Conservation (phyloP, 2,797 vertebrate genomes). For the Lutjanus campechanus region DNA sequence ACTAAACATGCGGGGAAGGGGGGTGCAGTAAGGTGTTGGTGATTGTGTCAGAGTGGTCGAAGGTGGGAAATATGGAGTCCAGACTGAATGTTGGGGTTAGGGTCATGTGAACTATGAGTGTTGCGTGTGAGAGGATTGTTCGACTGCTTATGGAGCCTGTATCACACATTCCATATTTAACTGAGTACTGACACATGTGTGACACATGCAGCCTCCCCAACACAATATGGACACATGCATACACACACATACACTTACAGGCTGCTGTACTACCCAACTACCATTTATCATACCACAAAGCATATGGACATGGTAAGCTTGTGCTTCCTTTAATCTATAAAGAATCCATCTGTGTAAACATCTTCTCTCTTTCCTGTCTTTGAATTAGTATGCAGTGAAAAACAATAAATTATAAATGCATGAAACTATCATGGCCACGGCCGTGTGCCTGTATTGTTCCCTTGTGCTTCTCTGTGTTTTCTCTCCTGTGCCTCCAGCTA, state of each 20-base stretch:
- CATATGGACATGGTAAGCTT: conserved; percentile 7
- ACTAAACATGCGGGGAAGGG: conserved; percentile 8
- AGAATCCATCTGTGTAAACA: conserved; percentile 31
- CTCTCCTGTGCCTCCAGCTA: too few species aligned
- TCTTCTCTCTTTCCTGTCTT: neutral
- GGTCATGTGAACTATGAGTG: neutral
- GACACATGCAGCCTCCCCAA: conserved; percentile 52
- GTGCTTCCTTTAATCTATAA: conserved; percentile 9
- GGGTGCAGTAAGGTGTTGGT: neutral
- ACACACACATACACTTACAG: neutral
- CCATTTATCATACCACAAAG: conserved; percentile 25
- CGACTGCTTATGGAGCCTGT: conserved; percentile 11
- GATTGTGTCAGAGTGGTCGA: neutral
- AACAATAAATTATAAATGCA: neutral
- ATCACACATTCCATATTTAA: conserved; percentile 45
- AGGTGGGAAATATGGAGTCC: conserved; percentile 11
- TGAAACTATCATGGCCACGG: neutral
- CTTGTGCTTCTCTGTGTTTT: too few species aligned
- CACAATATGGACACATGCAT: conserved; percentile 17
- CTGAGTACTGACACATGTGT: conserved; percentile 29
- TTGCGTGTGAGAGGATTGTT: conserved; percentile 30
- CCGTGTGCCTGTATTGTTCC: too few species aligned
- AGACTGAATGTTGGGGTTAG: neutral
- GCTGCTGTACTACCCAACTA: neutral
- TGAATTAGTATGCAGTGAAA: neutral